Percentiles rank a stretch among this genome's conserved stretches.
Evolutionary conservation across 2,113 vertebrate genomes (phyloP).

Genomic region (Pithys albifrons): DNA sequence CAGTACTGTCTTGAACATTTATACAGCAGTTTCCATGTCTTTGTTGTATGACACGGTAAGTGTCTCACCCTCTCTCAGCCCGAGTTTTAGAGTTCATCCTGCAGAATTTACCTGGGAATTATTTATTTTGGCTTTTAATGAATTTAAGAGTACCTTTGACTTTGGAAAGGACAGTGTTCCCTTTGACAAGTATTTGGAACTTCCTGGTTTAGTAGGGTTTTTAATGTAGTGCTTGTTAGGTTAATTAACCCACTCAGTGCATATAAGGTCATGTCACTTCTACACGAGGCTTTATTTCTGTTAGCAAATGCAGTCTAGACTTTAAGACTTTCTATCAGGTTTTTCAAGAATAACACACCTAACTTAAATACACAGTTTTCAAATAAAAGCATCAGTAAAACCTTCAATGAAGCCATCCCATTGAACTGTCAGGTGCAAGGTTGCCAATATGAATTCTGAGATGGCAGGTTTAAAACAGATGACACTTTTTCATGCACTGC

Average conservation of each 20-base stretch:
- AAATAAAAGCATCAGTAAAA: background rate
- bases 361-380: background rate
- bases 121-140: background rate
- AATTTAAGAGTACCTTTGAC: background rate
- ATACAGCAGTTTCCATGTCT: background rate
- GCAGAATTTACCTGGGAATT: background rate
- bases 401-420: background rate
- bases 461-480: background rate
- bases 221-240: background rate
- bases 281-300: background rate
- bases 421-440: background rate
- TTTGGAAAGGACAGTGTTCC: background rate
- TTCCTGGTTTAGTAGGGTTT: background rate
- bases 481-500: background rate
- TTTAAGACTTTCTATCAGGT: background rate
- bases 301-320: background rate
- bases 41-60: background rate
- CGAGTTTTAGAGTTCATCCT: background rate
- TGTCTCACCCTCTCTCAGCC: background rate
- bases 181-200: background rate
- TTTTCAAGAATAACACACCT: background rate
- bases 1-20: background rate
- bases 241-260: background rate
- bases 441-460: background rate
- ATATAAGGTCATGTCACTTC: background rate